Percentiles rank a stretch among this genome's conserved stretches.
Evolutionary conservation across 2,113 vertebrate genomes (phyloP).

Genomic region (Pholis gunnellus): DNA sequence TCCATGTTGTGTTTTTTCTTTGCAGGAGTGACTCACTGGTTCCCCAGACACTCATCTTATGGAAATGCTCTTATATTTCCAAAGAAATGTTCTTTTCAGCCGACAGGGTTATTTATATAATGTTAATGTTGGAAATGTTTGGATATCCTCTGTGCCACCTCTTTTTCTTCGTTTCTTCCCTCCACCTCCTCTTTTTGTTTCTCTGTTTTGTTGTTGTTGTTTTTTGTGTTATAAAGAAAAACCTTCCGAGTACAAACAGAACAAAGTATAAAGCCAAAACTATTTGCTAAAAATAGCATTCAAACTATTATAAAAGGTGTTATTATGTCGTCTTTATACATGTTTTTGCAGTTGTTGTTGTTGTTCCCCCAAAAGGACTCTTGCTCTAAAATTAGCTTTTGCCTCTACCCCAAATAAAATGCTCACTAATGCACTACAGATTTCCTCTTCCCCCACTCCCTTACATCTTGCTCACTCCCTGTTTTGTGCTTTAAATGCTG

Average conservation of each 20-base stretch:
- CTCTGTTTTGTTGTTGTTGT: background rate
- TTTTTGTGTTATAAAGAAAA: background rate
- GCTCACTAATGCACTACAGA: slow-evolving; percentile 62
- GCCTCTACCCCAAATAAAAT: slow-evolving; percentile 35
- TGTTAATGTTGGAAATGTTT: slow-evolving; percentile 39
- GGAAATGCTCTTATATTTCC: slow-evolving; percentile 33
- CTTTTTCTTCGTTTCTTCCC: slow-evolving; percentile 6
- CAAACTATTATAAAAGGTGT: background rate
- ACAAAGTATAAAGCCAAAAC: slow-evolving; percentile 9
- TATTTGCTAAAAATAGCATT: background rate
- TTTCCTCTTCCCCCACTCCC: slow-evolving; percentile 48
- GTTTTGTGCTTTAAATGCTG: slow-evolving; percentile 44
- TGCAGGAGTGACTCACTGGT: slow-evolving; percentile 37
- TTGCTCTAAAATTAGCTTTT: slow-evolving; percentile 63
- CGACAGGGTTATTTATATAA: slow-evolving; percentile 19
- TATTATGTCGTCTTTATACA: slow-evolving; percentile 12
- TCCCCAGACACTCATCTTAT: slow-evolving; percentile 21
- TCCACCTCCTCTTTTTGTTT: background rate
- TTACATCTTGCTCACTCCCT: slow-evolving; percentile 38
- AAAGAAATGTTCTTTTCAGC: slow-evolving; percentile 27
- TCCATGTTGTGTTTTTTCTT: slow-evolving; percentile 13
- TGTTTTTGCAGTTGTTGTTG: slow-evolving; percentile 43
- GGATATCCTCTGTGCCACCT: background rate
- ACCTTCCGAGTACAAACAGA: background rate
- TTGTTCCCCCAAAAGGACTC: slow-evolving; percentile 10